phyloP scores from a whole-genome alignment of 2,797 vertebrate genomes.

The Macropus fuliginosus region DNA sequence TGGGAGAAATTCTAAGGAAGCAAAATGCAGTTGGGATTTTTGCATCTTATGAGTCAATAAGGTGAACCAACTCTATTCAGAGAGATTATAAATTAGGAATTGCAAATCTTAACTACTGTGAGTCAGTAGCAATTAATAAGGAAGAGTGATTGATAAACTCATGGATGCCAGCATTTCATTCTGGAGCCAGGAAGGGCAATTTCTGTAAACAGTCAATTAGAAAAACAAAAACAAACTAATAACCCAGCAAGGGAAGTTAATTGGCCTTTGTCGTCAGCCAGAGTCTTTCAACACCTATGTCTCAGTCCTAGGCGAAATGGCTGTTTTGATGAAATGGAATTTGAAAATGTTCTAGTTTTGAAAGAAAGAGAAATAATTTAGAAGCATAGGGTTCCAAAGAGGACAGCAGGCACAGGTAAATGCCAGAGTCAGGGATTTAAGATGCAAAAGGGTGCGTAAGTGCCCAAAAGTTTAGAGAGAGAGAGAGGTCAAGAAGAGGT shows the following conservation, averaged over 20 bases:
- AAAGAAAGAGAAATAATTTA: not conserved
- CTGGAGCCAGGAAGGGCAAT: conserved; percentile 19
- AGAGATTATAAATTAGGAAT: not conserved
- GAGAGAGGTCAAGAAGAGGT: not conserved
- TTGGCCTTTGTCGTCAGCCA: not conserved
- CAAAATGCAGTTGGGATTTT: not conserved
- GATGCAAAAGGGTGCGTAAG: not conserved
- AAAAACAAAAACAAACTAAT: conserved; percentile 46
- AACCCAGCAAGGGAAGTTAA: conserved; percentile 1
- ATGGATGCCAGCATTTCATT: conserved; percentile 1
- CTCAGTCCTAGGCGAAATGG: not conserved
- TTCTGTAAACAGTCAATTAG: conserved; percentile 52
- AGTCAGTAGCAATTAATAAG: conserved; percentile 54
- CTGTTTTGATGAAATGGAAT: not conserved
- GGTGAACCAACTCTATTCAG: conserved; percentile 21
- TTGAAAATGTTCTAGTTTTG: not conserved
- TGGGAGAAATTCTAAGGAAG: conserved; percentile 44
- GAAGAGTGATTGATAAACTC: conserved; percentile 60
- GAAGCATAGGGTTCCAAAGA: not conserved
- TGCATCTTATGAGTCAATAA: conserved; percentile 29
- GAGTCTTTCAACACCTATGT: not conserved
- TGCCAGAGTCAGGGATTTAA: not conserved
- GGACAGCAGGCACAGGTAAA: not conserved
- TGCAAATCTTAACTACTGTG: conserved; percentile 34
- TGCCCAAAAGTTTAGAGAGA: not conserved